Evolutionary conservation across 1,140 invertebrate species (phyloP), one percentile per base, ranked within the genome.

Genomic region (Ceratina australensis): DNA sequence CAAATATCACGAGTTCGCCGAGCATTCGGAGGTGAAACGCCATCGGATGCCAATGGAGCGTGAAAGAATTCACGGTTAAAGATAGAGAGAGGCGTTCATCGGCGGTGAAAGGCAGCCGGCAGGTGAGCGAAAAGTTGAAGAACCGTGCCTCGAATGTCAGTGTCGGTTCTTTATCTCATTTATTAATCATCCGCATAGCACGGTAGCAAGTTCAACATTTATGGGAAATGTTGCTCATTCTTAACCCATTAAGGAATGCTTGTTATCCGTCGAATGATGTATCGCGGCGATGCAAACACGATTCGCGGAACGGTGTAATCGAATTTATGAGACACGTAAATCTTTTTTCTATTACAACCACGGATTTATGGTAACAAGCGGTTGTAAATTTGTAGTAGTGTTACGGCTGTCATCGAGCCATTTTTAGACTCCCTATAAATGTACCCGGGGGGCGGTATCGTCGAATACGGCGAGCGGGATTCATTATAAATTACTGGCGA

Each of bases 41-140:
- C 33, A 42, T 69, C 26, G 74, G 61, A 69, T 47, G 57, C 49
- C 74, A 26, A 69, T 54, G 74, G 24, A 59, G 66, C 66, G 66
- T 77, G 66, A 71, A 77, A 77, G 74, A 71, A 77, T 77, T 61
- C 56, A 28, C 42, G 63, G 52, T 28, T 20, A 42, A 33, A n/a
- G 65, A 69, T 47, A 15, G 47, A 42, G 10, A 52, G 47, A 42
- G 10, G 56, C 26, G 57, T 67, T 67, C 49, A 61, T 52, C 49
- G n/a, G 7, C 15, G 67, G 67, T 69, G 66, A 71, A 71, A 77
- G 74, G 65, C 42, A 66, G n/a, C 16, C 24, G 10, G 16, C 67
- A 69, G 64, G 64, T 75, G 64, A 42, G 33, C 18, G 64, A 42
- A 68, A 50, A 59, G 64, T 68, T 13, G 64, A 59, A 42, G 42